Base-by-base conservation (phyloP, 2,113 vertebrate genomes). In the Microtus pennsylvanicus region DNA sequence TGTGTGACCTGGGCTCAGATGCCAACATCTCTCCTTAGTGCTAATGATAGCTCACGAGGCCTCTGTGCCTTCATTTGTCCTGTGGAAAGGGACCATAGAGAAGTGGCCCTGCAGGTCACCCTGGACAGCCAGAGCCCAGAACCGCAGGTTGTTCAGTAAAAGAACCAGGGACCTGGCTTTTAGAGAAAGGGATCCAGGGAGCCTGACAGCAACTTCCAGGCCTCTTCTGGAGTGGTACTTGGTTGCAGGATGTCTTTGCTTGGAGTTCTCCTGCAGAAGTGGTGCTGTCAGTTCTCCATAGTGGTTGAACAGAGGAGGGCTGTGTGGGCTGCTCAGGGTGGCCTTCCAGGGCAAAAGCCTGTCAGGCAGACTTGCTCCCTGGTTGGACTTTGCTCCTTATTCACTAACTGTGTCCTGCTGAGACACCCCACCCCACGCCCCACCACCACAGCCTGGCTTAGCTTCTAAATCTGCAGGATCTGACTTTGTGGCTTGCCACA, bases 11-110 rank as follows among this genome's bases (percentile, higher is more conserved):
- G 33, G 45, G 78, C 65, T 90, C 63, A n/a, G 12, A 26, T 35
- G 19, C 72, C 70, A 85, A 4, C 35, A 13, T 67, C 4, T 2
- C 63, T 5, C 55, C 2, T 52, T 13, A 45, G 33, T 5, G 12
- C 35, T 50, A 2, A 22, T 1, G 33, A 33, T 21, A 42, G n/a
- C 14, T n/a, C 0, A 33, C 1, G 70, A 1, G 47, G 14, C 61
- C 11, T 9, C 28, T 50, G 58, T 17, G 38, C 24, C 81, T 83
- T 17, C n/a, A 28, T 63, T 42, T 42, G 6, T 38, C n/a, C n/a
- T 5, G 2, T 24, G 81, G 28, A 82, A 42, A 52, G 7, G 33
- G 26, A 28, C 2, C 26, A 9, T 58, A 16, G 17, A 24, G 82
- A 89, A n/a, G 55, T 9, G 1, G 0, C 12, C 47, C 30, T 10